phyloP scores from a whole-genome alignment of 2,797 vertebrate genomes.

The Sylvia borin region DNA sequence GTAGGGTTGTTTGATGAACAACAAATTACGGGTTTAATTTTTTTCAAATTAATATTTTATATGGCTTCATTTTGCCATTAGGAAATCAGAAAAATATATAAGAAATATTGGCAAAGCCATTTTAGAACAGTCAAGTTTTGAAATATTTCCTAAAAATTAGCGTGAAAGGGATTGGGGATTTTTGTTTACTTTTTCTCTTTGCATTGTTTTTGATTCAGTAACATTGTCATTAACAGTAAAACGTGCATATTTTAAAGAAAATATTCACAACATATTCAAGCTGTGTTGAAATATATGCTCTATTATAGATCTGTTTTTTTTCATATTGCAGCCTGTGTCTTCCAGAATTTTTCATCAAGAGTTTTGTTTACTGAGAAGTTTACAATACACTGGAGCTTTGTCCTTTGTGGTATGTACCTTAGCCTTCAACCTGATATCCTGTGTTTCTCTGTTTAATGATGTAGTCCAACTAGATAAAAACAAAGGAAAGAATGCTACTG shows the following conservation, averaged over 20 bases:
- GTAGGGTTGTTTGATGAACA: not conserved
- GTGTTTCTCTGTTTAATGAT: not conserved
- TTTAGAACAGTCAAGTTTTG: not conserved
- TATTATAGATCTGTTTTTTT: not conserved
- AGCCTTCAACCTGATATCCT: not conserved
- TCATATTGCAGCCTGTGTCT: not conserved
- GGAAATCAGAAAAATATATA: not conserved
- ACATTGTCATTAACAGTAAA: not conserved
- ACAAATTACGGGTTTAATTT: not conserved
- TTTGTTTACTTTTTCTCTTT: not conserved
- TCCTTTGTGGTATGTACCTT: not conserved
- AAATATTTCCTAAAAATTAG: not conserved
- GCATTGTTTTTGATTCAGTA: fast-evolving
- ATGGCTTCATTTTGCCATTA: not conserved
- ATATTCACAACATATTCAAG: not conserved
- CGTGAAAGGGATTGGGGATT: fast-evolving
- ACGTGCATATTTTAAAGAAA: not conserved
- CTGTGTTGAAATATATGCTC: not conserved
- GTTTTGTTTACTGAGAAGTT: not conserved
- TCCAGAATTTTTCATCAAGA: conserved; percentile 7
- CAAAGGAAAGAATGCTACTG: not conserved
- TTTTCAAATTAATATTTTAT: not conserved
- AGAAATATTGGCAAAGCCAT: not conserved
- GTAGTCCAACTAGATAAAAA: not conserved
- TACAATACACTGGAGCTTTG: not conserved